phyloP scores from a whole-genome alignment of 92 coral and sea anemone species.

The Palythoa grandiflora region DNA sequence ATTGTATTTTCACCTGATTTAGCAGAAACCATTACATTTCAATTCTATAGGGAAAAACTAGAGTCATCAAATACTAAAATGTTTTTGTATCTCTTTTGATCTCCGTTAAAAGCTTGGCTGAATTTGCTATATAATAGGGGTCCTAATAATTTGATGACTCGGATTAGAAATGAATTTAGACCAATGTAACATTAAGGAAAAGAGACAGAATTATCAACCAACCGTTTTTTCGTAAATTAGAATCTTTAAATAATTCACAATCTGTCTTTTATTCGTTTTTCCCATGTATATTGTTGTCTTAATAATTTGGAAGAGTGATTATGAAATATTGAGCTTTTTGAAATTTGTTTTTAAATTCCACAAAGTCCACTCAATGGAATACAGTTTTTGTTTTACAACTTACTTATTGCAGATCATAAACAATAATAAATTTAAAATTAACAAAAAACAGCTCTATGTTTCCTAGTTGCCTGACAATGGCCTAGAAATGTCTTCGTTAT shows the following conservation, averaged over 20 bases:
- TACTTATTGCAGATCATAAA: not conserved
- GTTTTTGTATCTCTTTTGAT: no score
- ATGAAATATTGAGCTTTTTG: slow-evolving; percentile 22
- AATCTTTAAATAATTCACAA: slow-evolving; percentile 19
- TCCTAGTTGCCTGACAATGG: slow-evolving; percentile 12
- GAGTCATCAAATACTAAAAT: not conserved
- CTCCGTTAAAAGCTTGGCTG: not conserved
- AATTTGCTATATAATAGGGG: not conserved
- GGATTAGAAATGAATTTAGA: not conserved
- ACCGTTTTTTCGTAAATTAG: not conserved
- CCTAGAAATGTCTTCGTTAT: slow-evolving; percentile 26
- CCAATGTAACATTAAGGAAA: no score
- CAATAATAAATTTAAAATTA: not conserved
- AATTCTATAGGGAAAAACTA: not conserved
- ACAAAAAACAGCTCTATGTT: not conserved
- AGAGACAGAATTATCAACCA: no score
- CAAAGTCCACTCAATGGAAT: slow-evolving; percentile 6
- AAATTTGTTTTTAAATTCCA: not conserved
- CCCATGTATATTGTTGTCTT: slow-evolving; percentile 25
- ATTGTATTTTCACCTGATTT: not conserved
- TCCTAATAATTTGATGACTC: not conserved
- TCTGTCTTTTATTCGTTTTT: slow-evolving; percentile 40
- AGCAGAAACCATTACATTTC: not conserved
- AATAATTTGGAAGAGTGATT: slow-evolving; percentile 47
- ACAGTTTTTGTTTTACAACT: slow-evolving; percentile 7